Evolutionary conservation across 2,888 invertebrate species (phyloP), one percentile per base, ranked within the genome.

Genomic region (Alloscopus bannaensis): DNA sequence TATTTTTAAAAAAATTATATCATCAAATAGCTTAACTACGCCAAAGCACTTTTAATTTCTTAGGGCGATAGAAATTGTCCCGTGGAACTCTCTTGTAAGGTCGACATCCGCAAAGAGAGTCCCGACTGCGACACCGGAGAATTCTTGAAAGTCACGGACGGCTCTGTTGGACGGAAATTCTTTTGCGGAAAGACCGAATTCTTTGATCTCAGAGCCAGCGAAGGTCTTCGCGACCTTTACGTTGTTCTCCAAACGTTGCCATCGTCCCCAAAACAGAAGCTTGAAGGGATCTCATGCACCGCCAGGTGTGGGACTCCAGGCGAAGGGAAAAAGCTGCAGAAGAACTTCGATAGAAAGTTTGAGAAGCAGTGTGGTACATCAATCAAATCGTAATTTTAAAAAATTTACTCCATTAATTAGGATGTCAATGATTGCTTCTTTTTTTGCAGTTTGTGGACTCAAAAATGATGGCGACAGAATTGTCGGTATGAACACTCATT

Each of bases 181-280:
- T 18, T 66, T 13, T 75, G 75, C 36, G 75, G 75, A 8, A 29
- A 66, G 28, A 18, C 24, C 1, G 20, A 59, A 66, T 1, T 20
- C 11, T 42, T 18, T 2, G 4, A 20, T 0, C 18, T 45, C 13
- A 31, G 47, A 13, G 59, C 75, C 1, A 36, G 59, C 22, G 24
- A 45, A 8, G 75, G 75, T 3, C 28, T 75, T 1, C 40, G 66
- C n/a, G 59, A 75, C n/a, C 24, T 75, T 2, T 75, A 47, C 16
- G 6, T 75, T 8, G 24, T 24, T 28, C 2, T 75, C 16, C 55
- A 73, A 57, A n/a, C n/a, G n/a, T n/a, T n/a, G n/a, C n/a, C n/a
- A n/a, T n/a, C n/a, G n/a, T n/a, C n/a, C n/a, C n/a, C n/a, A n/a
- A 40, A 2, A 13, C 6, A 45, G 26, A 2, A 18, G 24, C 1